Base-by-base conservation (phyloP, 1,140 invertebrate species). In the Bicyclus anynana region DNA sequence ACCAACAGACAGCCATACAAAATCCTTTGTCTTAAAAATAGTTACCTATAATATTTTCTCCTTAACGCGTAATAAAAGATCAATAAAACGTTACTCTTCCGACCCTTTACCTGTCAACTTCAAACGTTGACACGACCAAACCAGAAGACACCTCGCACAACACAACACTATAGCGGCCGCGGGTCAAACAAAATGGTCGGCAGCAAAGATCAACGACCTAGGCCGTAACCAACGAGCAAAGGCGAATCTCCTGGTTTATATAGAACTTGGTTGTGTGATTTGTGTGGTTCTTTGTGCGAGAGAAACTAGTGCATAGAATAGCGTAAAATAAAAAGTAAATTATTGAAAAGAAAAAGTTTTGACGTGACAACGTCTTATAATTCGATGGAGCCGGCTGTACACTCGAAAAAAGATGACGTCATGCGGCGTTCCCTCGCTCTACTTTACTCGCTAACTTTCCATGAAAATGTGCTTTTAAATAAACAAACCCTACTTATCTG, bases 71-170 rank as follows among this genome's bases (percentile, higher is more conserved):
- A 47, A 47, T 47, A 47, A 47, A 47, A 47, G 44, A 47, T 47
- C 44, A 47, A 47, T 47, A 47, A 47, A 47, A 27, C 44, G n/a
- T 16, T 47, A 13, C 44, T 47, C 44, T 47, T 47, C 44, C 44
- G 44, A 47, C 44, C 44, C 44, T 47, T 47, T 47, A 47, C 44
- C 44, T 47, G 44, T 47, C 44, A 47, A 47, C 44, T 47, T 27
- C 16, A 20, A 47, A 26, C 20, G 44, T 6, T 47, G 44, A 47
- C 20, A 21, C 18, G 13, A 47, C 44, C 44, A 47, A 16, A 12
- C 12, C 0, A 9, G 14, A 47, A 26, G 44, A 47, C 5, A 21
- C n/a, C 1, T n/a, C 6, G 5, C 44, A 6, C 5, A 2, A 5
- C 2, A 4, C 10, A 9, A 47, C 17, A 26, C 2, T 13, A 1